phyloP scores from a whole-genome alignment of 2,797 vertebrate species.

The Micrastur ruficollis region DNA sequence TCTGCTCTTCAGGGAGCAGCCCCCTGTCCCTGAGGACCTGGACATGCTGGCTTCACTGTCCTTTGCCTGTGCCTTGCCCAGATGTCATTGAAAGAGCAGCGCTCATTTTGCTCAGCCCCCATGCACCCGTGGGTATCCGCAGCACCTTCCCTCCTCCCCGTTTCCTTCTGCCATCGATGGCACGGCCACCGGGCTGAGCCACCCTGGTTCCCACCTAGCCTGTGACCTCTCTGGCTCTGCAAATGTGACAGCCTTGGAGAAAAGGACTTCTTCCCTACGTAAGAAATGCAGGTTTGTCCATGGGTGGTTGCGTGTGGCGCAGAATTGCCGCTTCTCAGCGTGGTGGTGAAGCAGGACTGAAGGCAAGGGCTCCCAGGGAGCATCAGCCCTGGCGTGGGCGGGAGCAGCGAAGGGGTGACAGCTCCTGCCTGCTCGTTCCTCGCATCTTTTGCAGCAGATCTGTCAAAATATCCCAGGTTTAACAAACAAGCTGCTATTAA shows the following conservation, averaged over 20 bases:
- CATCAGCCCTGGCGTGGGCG: neutral
- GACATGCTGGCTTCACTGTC: fast-evolving
- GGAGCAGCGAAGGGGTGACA: neutral
- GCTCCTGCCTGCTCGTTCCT: neutral
- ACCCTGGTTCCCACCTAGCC: neutral
- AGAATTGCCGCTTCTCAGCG: neutral
- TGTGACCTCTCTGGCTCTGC: neutral
- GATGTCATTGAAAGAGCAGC: neutral
- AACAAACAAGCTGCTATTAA: constrained; percentile 1
- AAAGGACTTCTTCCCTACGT: neutral
- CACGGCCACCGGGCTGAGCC: neutral
- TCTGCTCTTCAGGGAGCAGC: neutral
- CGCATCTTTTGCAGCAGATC: neutral
- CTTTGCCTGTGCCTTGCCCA: neutral
- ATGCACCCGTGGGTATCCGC: fast-evolving
- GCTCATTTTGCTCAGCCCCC: fast-evolving
- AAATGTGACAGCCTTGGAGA: neutral
- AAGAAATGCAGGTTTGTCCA: neutral
- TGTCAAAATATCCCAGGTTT: neutral
- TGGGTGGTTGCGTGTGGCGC: fast-evolving
- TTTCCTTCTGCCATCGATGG: neutral
- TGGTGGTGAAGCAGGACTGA: neutral
- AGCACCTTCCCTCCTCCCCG: neutral
- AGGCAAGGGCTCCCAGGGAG: neutral
- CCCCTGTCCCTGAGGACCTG: neutral